phyloP scores from a whole-genome alignment of 23 tunicate genomes.

The Diplosoma virens region DNA sequence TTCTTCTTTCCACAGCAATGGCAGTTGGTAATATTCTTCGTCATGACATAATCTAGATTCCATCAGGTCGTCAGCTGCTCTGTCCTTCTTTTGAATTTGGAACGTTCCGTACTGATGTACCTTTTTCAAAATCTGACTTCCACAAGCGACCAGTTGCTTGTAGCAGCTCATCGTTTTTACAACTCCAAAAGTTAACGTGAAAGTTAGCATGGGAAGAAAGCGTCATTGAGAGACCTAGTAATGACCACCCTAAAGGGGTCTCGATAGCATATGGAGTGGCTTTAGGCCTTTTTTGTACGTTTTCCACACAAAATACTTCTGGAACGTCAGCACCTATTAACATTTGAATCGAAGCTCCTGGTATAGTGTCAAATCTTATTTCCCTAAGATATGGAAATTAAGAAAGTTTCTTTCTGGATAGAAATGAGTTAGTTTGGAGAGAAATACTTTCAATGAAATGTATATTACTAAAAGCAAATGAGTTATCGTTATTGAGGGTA shows the following conservation, averaged over 20 bases:
- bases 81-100: neutral
- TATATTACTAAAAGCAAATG: no score
- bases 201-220: neutral
- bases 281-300: neutral
- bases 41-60: neutral
- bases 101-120: neutral
- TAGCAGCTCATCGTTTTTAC: neutral
- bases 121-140: neutral
- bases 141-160: neutral
- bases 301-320: neutral
- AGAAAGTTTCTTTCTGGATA: no score
- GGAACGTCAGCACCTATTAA: slow-evolving; percentile 3
- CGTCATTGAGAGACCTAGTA: neutral
- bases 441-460: no score
- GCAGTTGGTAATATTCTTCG: slow-evolving; percentile 1
- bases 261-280: neutral
- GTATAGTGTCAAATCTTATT: neutral
- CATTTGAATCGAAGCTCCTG: neutral
- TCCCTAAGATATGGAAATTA: neutral
- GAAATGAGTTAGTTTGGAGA: no score
- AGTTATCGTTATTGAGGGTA: no score
- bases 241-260: neutral
- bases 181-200: neutral
- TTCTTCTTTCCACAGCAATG: neutral
- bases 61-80: neutral